A percentile compares a stretch with the other conserved stretches of the same genome.
Evolutionary conservation across 1,140 invertebrate genomes (phyloP).

Genomic region (Atta cephalotes): DNA sequence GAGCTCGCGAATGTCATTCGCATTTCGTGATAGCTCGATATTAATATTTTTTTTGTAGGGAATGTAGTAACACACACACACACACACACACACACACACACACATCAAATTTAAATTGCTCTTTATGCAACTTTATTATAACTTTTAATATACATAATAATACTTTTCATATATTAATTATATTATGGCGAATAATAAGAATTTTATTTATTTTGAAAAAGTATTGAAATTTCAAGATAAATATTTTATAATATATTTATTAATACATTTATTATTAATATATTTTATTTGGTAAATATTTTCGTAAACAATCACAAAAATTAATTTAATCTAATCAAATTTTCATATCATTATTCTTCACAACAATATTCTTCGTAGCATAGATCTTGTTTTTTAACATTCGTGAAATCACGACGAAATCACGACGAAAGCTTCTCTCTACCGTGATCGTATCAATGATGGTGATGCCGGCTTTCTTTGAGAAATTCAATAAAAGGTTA

Average conservation of each 20-base stretch:
- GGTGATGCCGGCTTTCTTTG: conserved; percentile 5
- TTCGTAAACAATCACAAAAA: neutral
- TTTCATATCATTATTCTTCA: neutral
- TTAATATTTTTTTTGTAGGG: conserved; percentile 35
- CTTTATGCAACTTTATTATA: neutral
- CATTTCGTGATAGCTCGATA: neutral
- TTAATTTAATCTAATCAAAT: neutral
- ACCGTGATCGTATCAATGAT: conserved; percentile 27
- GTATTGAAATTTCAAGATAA: neutral
- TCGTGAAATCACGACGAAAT: conserved; percentile 12
- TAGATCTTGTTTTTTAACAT: neutral
- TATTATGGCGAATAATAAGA: neutral
- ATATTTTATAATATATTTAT: neutral
- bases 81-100: too few species aligned
- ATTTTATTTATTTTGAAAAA: neutral
- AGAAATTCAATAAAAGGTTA: conserved; percentile 47
- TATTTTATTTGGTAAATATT: too few species aligned
- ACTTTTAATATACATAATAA: neutral
- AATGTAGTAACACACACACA: neutral
- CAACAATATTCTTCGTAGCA: neutral
- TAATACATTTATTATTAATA: too few species aligned
- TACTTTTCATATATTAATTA: neutral
- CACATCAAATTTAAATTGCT: neutral
- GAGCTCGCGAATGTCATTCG: conserved; percentile 31
- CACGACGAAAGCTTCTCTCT: neutral